phyloP scores from a whole-genome alignment of 2,797 vertebrate species.

The Philypnodon macrostomus region DNA sequence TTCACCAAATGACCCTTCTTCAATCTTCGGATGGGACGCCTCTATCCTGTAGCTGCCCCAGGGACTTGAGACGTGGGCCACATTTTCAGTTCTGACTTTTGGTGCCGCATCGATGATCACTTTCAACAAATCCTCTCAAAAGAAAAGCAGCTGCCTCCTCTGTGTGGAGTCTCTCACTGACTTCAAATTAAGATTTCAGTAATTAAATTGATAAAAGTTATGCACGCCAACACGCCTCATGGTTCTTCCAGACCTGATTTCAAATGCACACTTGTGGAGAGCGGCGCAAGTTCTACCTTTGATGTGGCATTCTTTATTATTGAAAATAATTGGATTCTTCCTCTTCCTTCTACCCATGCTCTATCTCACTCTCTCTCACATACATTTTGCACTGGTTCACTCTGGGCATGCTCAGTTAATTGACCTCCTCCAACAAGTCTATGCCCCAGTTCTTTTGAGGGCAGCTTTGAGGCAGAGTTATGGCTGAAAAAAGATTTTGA shows the following conservation, averaged over 20 bases:
- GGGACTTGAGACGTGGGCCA: conserved; percentile 51
- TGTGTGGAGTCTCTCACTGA: conserved; percentile 49
- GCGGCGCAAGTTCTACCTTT: conserved; percentile 76
- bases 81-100: conserved; percentile 48
- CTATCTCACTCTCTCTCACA: conserved; percentile 21
- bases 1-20: conserved; percentile 58
- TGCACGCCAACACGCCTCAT: conserved; percentile 71
- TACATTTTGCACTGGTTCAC: conserved; percentile 40
- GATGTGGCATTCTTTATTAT: conserved; percentile 79
- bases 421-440: conserved; percentile 42
- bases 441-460: conserved; percentile 35
- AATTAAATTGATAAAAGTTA: conserved; percentile 83
- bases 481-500: conserved; percentile 24
- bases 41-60: conserved; percentile 35
- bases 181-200: conserved; percentile 77
- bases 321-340: conserved; percentile 78
- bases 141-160: conserved; percentile 36
- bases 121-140: conserved; percentile 52
- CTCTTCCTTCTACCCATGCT: conserved; percentile 15
- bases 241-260: conserved; percentile 76
- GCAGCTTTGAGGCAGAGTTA: conserved; percentile 33
- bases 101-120: conserved; percentile 54
- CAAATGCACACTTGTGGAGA: conserved; percentile 66
- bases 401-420: conserved; percentile 70
- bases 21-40: conserved; percentile 50